phyloP scores from a whole-genome alignment of 2,888 invertebrate genomes.

The Microchrysa polita region DNA sequence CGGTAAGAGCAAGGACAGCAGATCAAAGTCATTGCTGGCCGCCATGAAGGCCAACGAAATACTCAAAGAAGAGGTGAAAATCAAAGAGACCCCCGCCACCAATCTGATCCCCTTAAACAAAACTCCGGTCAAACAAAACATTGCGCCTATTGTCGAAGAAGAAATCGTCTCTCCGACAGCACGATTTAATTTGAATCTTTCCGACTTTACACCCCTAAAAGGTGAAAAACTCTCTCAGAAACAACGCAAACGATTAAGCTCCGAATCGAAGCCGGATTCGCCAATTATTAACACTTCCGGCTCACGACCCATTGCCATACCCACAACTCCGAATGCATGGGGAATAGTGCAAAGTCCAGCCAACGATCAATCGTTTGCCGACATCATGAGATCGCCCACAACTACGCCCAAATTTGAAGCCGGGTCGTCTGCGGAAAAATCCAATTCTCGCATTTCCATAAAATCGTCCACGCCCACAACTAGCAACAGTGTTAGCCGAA shows the following conservation, averaged over 20 bases:
- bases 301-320: constrained; percentile 54
- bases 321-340: constrained; percentile 58
- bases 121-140: neutral
- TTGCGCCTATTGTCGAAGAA: neutral
- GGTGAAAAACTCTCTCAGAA: constrained; percentile 68
- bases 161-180: neutral
- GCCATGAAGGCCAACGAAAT: constrained; percentile 60
- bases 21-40: constrained; percentile 59
- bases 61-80: constrained; percentile 65
- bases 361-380: constrained; percentile 56
- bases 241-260: constrained; percentile 67
- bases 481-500: neutral
- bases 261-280: constrained; percentile 57
- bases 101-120: constrained; percentile 54
- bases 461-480: neutral
- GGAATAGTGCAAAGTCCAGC: constrained; percentile 51
- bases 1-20: constrained; percentile 61
- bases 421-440: neutral
- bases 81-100: constrained; percentile 64
- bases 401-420: neutral
- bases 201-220: constrained; percentile 56
- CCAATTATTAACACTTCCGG: constrained; percentile 47
- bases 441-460: neutral
- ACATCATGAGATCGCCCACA: constrained; percentile 56
- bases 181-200: constrained; percentile 57